Base-by-base conservation (phyloP, 1,140 invertebrate species). In the Trypoxylus dichotomus region DNA sequence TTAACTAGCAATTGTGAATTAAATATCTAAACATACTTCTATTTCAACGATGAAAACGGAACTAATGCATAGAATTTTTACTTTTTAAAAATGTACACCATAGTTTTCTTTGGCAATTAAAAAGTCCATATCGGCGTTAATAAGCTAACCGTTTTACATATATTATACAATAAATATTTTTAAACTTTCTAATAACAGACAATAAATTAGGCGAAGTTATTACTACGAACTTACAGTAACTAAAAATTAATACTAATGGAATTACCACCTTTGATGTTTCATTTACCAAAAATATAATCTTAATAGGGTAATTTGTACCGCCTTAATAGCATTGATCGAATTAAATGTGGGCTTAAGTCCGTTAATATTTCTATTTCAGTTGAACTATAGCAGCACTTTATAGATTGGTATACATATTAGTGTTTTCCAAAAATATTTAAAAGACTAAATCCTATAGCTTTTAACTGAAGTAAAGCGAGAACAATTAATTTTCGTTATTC, bases 151-250 rank as follows among this genome's bases (percentile, higher is more conserved):
- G 42, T 54, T 54, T 54, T 54, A 54, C 3, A 54, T 29, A 68
- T 68, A 68, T 68, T 68, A 68, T 10, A n/a, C 6, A 54, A 68
- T 68, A 68, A 68, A 68, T 68, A 68, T 68, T 68, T 68, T 68
- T 29, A 24, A 68, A 13, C 10, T 68, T 68, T 10, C 13, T 68
- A 37, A 68, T 68, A 68, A 68, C 60, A 68, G 60, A 68, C 60
- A 68, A 68, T 68, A 68, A 68, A 68, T 68, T 68, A 68, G 15
- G 24, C 60, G 60, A 68, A 10, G 10, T 10, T 68, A 68, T 8
- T 29, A 29, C 60, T 68, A 68, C 7, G 24, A 8, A 25, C 47
- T n/a, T 37, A 37, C 32, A 6, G 47, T n/a, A 54, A n/a, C n/a
- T 54, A 68, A 24, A 27, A 68, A 27, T 68, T 68, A 68, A 68